Evolutionary conservation across 2,797 vertebrate species (phyloP).

Genomic region (Microcaecilia unicolor): DNA sequence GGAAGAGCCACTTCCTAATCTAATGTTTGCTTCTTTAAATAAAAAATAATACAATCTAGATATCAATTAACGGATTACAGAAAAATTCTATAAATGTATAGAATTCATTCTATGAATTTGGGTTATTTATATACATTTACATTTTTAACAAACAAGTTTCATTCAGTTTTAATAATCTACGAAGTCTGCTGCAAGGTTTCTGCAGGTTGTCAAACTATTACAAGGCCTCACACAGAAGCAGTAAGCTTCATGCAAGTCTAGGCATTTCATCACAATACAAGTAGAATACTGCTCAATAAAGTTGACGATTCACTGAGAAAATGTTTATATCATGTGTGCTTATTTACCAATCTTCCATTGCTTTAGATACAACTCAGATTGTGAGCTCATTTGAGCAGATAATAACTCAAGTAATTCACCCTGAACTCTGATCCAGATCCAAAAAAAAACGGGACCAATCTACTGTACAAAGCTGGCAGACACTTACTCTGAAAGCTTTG

Average conservation of each 20-base stretch:
- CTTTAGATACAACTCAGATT: too few relatives aligned
- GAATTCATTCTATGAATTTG: not conserved
- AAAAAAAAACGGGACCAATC: too few relatives aligned
- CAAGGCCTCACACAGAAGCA: not conserved
- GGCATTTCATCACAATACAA: rapidly evolving
- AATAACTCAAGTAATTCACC: too few relatives aligned
- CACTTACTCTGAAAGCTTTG: too few relatives aligned
- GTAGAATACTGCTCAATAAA: too few relatives aligned
- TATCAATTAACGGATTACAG: not conserved
- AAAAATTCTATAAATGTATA: not conserved
- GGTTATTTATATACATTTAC: not conserved
- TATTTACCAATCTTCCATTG: too few relatives aligned
- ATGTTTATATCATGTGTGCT: too few relatives aligned
- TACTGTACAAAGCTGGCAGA: too few relatives aligned
- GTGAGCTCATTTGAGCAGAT: too few relatives aligned
- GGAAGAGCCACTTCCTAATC: not conserved
- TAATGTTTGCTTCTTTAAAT: rapidly evolving
- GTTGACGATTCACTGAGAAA: too few relatives aligned
- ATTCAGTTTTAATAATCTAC: not conserved
- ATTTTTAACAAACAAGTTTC: not conserved
- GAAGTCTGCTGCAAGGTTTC: not conserved
- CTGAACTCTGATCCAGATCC: too few relatives aligned
- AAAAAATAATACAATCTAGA: too few relatives aligned
- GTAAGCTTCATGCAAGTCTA: not conserved
- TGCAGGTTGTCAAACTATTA: not conserved